These are phyloP conservation scores for Anolis sagrei DNA, from an alignment of 2,113 vertebrate genomes.

Conservation along the genomic window DNA sequence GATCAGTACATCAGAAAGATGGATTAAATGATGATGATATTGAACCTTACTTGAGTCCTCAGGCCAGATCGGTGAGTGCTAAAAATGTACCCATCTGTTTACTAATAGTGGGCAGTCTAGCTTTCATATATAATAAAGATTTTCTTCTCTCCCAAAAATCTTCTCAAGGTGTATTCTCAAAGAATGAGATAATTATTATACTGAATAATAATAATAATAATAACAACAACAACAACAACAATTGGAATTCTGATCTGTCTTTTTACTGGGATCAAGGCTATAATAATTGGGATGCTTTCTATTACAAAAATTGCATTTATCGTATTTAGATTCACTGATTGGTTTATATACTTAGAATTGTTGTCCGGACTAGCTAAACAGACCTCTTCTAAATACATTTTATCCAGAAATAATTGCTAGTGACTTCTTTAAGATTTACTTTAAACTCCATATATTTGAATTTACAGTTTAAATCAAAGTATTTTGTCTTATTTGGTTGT, in stretches of 20 bases:
- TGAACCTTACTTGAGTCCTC: constrained; percentile 96
- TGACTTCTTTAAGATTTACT: too few relatives aligned
- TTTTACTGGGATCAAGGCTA: too few relatives aligned
- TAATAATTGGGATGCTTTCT: too few relatives aligned
- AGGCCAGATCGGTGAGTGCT: constrained; percentile 94
- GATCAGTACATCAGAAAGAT: constrained; percentile 98
- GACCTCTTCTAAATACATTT: neutral
- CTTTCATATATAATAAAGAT: neutral
- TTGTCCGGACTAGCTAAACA: neutral
- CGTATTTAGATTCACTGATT: neutral
- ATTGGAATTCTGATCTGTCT: too few relatives aligned
- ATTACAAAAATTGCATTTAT: too few relatives aligned
- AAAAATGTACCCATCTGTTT: constrained; percentile 35
- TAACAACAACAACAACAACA: too few relatives aligned
- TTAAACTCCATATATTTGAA: too few relatives aligned
- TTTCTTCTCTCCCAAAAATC: neutral
- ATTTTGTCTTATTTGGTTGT: neutral
- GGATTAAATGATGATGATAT: constrained; percentile 98
- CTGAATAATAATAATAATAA: too few relatives aligned
- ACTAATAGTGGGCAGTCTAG: neutral
- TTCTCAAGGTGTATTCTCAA: too few relatives aligned
- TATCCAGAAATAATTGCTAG: neutral
- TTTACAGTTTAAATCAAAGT: neutral
- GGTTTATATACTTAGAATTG: neutral
- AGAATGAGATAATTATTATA: too few relatives aligned